These are phyloP conservation scores for Platichthys stellatus DNA, from an alignment of 2,113 vertebrate genomes.

Conservation along the genomic window DNA sequence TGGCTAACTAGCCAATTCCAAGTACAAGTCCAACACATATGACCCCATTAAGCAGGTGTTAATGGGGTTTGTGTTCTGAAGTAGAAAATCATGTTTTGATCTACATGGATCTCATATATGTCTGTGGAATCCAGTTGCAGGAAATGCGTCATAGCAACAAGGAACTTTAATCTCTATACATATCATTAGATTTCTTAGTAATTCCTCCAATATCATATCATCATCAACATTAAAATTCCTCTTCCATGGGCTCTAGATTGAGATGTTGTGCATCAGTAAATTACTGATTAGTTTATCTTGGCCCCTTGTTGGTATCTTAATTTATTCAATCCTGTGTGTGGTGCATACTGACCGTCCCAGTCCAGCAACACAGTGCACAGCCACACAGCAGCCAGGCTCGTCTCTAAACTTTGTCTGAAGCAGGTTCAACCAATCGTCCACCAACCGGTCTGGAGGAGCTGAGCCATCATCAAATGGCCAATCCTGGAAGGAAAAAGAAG, in stretches of 20 bases:
- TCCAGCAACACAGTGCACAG: slow-evolving; percentile 96
- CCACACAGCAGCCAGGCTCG: slow-evolving; percentile 93
- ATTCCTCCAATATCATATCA: not conserved
- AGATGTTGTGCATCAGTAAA: not conserved
- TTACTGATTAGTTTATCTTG: not conserved
- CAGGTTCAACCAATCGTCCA: slow-evolving; percentile 95
- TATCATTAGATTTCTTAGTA: not conserved
- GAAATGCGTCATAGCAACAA: no score
- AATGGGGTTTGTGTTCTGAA: no score
- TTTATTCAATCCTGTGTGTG: not conserved
- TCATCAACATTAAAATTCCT: not conserved
- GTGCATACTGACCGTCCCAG: slow-evolving; percentile 86
- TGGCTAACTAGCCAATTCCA: no score
- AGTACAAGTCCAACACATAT: no score
- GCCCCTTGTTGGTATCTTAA: rapidly evolving
- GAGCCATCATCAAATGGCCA: slow-evolving; percentile 98
- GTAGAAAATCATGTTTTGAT: no score
- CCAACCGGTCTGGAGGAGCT: slow-evolving; percentile 91
- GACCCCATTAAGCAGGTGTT: no score
- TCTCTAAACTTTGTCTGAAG: slow-evolving; percentile 94
- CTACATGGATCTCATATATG: no score
- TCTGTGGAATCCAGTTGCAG: no score
- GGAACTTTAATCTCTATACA: not conserved
- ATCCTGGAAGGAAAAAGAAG: slow-evolving; percentile 80
- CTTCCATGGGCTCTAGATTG: not conserved